Evolutionary conservation across 2,888 invertebrate genomes (phyloP).

Genomic region (Augochlorella aurata): DNA sequence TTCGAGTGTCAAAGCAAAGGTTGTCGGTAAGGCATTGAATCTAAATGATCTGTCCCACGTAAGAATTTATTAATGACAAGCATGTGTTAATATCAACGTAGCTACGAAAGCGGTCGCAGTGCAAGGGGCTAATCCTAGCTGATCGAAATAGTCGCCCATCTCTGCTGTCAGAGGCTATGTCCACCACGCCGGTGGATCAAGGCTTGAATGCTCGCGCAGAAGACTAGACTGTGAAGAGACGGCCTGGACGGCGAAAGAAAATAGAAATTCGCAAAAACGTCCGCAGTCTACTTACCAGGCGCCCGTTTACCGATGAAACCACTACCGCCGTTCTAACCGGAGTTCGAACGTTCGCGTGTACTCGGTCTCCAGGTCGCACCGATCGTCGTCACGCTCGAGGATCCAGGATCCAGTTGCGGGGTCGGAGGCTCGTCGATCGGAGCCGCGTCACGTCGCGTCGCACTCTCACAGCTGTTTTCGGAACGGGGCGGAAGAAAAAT

Average conservation of each 20-base stretch:
- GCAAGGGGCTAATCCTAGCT: too few relatives aligned
- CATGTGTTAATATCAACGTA: too few relatives aligned
- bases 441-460: background rate
- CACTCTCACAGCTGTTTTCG: background rate
- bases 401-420: background rate
- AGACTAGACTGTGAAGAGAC: background rate
- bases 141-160: background rate
- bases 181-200: too few relatives aligned
- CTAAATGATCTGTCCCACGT: too few relatives aligned
- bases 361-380: background rate
- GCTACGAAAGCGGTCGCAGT: too few relatives aligned
- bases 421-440: background rate
- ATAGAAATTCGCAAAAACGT: background rate
- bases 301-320: background rate
- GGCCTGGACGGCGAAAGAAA: background rate
- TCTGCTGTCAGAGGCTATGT: background rate
- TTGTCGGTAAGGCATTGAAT: too few relatives aligned
- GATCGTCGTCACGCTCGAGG: background rate
- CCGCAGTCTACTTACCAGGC: constrained; percentile 7
- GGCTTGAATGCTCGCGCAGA: background rate
- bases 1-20: too few relatives aligned
- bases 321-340: background rate
- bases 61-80: too few relatives aligned
- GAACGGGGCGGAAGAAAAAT: background rate
- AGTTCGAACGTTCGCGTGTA: background rate